These are phyloP conservation scores for Leguminivora glycinivorella DNA, from an alignment of 1,140 invertebrate genomes.

Conservation along the genomic window DNA sequence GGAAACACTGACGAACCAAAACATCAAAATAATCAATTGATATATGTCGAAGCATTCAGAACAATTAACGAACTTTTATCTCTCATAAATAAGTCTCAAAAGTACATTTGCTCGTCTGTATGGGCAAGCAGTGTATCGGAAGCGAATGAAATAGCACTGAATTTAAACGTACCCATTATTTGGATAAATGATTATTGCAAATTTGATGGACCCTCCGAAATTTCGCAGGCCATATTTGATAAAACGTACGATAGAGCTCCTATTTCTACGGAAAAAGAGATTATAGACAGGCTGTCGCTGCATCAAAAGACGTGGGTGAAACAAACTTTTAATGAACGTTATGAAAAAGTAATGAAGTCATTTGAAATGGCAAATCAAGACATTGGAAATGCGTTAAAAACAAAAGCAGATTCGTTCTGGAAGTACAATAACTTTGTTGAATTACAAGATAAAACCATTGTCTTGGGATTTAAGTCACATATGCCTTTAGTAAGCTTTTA, in stretches of 20 bases:
- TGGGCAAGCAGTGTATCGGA: slow-evolving; percentile 15
- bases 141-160: slow-evolving; percentile 8
- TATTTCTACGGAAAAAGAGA: neutral
- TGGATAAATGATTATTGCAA: slow-evolving; percentile 20
- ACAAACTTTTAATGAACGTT: neutral
- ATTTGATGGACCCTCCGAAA: neutral
- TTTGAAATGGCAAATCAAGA: neutral
- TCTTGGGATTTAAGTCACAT: neutral
- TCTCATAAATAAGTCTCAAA: neutral
- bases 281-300: neutral
- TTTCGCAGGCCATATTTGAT: neutral
- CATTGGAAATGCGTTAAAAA: neutral
- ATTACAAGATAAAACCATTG: neutral
- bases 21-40: neutral
- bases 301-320: neutral
- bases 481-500: neutral
- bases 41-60: slow-evolving; percentile 9
- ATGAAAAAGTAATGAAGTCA: neutral
- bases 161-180: neutral
- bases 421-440: neutral
- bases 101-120: neutral
- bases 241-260: neutral
- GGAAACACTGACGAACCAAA: neutral
- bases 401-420: neutral
- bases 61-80: neutral